A percentile compares a stretch with the other conserved stretches of the same genome.
phyloP scores from a whole-genome alignment of 2,113 vertebrate genomes.

The Corythornis vintsioides region DNA sequence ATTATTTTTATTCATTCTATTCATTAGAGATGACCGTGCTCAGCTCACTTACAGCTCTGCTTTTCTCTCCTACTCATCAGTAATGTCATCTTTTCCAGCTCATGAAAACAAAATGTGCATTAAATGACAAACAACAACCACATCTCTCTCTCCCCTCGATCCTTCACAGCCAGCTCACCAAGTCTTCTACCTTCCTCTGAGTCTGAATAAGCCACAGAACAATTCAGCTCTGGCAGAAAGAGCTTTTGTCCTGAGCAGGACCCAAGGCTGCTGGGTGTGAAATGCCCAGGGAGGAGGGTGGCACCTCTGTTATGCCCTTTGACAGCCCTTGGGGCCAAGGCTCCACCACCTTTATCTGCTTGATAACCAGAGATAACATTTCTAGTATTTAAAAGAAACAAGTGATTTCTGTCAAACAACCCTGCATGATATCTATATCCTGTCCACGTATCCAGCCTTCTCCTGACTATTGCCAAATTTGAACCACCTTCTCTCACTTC shows the following conservation, averaged over 20 bases:
- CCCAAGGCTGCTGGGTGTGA: background rate
- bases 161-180: background rate
- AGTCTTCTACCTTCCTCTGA: background rate
- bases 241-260: background rate
- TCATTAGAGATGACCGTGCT: conserved; percentile 51
- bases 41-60: conserved; percentile 1
- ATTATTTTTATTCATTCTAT: conserved; percentile 72
- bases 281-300: background rate
- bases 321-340: background rate
- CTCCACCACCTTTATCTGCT: background rate
- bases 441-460: background rate
- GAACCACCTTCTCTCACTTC: background rate
- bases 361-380: fast-evolving
- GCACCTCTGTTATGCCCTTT: background rate
- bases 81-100: conserved; percentile 37
- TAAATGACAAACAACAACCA: conserved; percentile 34
- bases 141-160: background rate
- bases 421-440: background rate
- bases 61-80: conserved; percentile 50
- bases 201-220: background rate
- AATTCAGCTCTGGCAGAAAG: background rate
- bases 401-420: background rate
- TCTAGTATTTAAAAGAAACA: background rate
- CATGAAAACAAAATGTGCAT: conserved; percentile 45
- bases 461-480: background rate